Percentiles rank a stretch among this genome's conserved stretches.
These are phyloP conservation scores for Acrobasis repandana DNA, from an alignment of 2,888 invertebrate genomes.

Conservation along the genomic window DNA sequence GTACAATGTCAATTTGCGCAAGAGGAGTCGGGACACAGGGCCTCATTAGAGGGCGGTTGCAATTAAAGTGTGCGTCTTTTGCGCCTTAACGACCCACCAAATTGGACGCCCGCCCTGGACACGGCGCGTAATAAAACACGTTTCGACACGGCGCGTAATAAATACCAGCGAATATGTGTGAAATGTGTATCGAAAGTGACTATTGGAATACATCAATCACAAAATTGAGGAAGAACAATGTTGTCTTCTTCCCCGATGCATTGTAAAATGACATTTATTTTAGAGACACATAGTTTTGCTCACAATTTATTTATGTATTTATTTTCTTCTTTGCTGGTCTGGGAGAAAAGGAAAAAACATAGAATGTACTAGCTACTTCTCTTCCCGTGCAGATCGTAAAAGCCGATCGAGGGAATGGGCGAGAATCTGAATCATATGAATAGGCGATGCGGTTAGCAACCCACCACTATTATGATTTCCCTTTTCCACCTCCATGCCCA, in stretches of 20 bases:
- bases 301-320: too few species aligned
- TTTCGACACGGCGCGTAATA: conserved; percentile 49
- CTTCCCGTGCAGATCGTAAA: too few species aligned
- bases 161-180: conserved; percentile 42
- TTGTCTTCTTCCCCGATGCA: background rate
- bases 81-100: conserved; percentile 78
- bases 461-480: too few species aligned
- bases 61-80: conserved; percentile 80
- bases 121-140: conserved; percentile 65
- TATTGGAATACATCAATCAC: conserved; percentile 16
- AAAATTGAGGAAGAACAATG: conserved; percentile 11
- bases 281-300: too few species aligned
- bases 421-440: too few species aligned
- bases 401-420: too few species aligned
- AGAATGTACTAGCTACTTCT: too few species aligned
- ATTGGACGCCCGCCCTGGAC: conserved; percentile 71
- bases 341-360: too few species aligned
- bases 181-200: conserved; percentile 9
- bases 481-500: too few species aligned
- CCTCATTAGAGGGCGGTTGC: conserved; percentile 79
- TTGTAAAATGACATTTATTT: too few species aligned
- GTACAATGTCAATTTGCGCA: conserved; percentile 78
- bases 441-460: too few species aligned
- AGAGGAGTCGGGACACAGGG: conserved; percentile 66
- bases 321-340: too few species aligned